Percentiles rank a stretch among this genome's conserved stretches.
Evolutionary conservation across 30 jellyfish, hydroid and myxozoan genomes (phyloP).

Genomic region (Clytia hemisphaerica): DNA sequence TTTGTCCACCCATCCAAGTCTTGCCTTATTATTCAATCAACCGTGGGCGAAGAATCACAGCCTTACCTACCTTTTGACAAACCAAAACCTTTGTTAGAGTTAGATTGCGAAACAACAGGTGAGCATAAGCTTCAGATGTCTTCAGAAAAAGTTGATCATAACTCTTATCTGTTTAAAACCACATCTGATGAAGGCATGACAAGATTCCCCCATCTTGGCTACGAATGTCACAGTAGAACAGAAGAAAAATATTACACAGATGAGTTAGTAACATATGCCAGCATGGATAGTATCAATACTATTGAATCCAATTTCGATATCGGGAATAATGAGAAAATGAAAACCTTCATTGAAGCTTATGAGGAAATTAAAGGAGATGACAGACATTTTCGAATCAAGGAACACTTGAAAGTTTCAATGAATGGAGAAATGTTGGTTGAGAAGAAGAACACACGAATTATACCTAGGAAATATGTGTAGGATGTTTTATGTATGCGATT

Average conservation of each 20-base stretch:
- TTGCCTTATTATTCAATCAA: background rate
- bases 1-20: conserved; percentile 12
- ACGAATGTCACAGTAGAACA: background rate
- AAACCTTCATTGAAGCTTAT: no score
- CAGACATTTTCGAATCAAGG: no score
- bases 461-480: no score
- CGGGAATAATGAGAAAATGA: no score
- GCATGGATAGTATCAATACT: no score
- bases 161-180: background rate
- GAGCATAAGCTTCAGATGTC: conserved; percentile 1
- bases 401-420: no score
- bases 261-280: conserved; percentile 16
- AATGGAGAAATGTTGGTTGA: no score
- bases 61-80: background rate
- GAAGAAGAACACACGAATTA: no score
- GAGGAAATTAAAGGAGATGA: no score
- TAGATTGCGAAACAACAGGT: no score
- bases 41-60: background rate
- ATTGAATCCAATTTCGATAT: no score
- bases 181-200: background rate
- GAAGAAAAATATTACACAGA: conserved; percentile 17
- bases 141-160: background rate
- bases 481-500: no score
- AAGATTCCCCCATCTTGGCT: background rate
- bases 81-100: conserved; percentile 12